Evolutionary conservation across 1,140 invertebrate genomes (phyloP).

Genomic region (Euura saliciscinereae): DNA sequence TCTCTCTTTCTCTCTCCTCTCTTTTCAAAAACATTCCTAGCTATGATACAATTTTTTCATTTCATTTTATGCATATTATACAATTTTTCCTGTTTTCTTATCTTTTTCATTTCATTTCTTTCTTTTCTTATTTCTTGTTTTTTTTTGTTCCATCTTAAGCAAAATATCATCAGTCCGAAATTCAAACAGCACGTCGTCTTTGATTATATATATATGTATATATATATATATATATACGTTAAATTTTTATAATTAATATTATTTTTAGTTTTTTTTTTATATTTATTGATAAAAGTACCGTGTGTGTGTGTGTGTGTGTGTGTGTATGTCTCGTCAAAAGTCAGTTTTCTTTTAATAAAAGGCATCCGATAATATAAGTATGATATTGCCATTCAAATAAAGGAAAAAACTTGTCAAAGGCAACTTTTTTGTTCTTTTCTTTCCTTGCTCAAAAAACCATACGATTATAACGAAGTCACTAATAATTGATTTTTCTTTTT

Average conservation of each 20-base stretch:
- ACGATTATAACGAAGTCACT: conserved; percentile 23
- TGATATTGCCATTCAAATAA: conserved; percentile 30
- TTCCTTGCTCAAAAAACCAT: conserved; percentile 17
- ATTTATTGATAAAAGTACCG: conserved; percentile 31
- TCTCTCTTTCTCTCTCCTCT: no score
- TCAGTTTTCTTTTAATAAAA: conserved; percentile 20
- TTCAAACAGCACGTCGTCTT: not conserved
- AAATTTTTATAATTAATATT: conserved; percentile 27
- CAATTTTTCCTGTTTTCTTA: not conserved
- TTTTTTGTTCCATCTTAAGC: not conserved
- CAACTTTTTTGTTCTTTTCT: conserved; percentile 3
- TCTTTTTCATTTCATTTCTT: no score
- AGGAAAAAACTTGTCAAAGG: conserved; percentile 4
- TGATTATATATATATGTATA: not conserved
- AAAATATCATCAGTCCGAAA: not conserved
- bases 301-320: conserved; percentile 35
- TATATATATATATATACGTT: conserved; percentile 5
- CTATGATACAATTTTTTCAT: conserved; percentile 4
- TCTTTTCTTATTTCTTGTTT: no score
- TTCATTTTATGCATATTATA: conserved; percentile 1
- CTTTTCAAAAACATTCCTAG: not conserved
- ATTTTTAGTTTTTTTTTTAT: conserved; percentile 24
- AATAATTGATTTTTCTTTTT: not conserved
- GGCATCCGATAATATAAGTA: conserved; percentile 10
- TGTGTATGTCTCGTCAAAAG: conserved; percentile 23